Evolutionary conservation across 2,113 vertebrate genomes (phyloP).

Genomic region (Macrotis lagotis): DNA sequence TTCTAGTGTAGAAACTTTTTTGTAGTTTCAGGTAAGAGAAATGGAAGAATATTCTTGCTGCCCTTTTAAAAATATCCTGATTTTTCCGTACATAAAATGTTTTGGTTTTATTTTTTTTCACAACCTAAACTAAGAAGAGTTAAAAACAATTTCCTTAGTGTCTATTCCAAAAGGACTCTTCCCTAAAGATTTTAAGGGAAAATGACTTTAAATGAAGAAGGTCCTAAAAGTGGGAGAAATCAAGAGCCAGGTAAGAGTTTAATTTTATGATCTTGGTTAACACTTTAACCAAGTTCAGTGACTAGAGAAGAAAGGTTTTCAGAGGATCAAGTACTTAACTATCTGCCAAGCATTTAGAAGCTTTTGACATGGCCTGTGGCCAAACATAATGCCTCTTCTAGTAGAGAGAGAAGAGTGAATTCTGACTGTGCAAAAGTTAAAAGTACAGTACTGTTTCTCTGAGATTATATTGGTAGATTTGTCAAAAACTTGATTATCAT

Average conservation of each 20-base stretch:
- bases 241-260: neutral
- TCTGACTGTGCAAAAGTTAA: neutral
- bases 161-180: neutral
- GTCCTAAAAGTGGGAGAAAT: neutral
- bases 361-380: neutral
- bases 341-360: neutral
- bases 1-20: neutral
- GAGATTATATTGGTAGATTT: neutral
- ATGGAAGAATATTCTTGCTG: neutral
- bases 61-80: neutral
- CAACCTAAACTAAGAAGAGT: neutral
- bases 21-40: neutral
- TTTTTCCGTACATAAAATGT: neutral
- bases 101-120: neutral
- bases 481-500: neutral
- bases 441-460: neutral
- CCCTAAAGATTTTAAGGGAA: neutral
- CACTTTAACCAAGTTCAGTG: neutral
- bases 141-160: neutral
- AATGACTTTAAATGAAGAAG: neutral
- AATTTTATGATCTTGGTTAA: neutral
- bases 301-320: neutral
- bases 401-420: neutral
- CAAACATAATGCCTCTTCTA: neutral
- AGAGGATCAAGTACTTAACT: neutral